Evolutionary conservation across 1,140 invertebrate species (phyloP).

Genomic region (Trichonephila inaurata): DNA sequence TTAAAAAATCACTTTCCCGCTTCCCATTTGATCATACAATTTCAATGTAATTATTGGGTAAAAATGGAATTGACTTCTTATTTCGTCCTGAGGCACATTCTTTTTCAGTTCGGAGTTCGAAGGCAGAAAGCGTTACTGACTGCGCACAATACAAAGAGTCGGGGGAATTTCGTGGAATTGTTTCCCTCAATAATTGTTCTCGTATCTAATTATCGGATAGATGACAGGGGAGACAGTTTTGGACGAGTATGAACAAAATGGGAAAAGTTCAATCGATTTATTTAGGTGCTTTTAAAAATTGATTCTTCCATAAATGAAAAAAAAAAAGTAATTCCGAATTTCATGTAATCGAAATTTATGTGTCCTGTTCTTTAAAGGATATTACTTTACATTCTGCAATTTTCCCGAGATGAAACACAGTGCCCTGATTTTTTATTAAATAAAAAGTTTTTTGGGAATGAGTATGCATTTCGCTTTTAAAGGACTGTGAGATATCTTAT

Average conservation of each 20-base stretch:
- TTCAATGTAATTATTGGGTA: conserved; percentile 69
- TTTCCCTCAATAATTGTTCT: conserved; percentile 57
- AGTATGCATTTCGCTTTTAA: too few relatives aligned
- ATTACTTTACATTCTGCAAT: not conserved
- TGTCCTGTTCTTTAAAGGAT: not conserved
- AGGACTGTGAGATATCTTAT: too few relatives aligned
- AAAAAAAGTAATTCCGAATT: not conserved
- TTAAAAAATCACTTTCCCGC: conserved; percentile 51
- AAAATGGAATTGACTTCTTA: conserved; percentile 72
- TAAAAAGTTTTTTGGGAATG: not conserved
- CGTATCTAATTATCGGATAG: conserved; percentile 55
- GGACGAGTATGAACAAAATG: not conserved
- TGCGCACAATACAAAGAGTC: not conserved
- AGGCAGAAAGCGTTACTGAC: not conserved
- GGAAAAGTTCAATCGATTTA: not conserved
- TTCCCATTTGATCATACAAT: conserved; percentile 48
- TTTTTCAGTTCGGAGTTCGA: not conserved
- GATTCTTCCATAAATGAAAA: not conserved
- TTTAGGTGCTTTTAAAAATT: conserved; percentile 21
- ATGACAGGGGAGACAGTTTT: not conserved
- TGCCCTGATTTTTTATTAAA: not conserved
- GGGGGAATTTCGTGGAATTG: conserved; percentile 44
- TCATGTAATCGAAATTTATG: not conserved
- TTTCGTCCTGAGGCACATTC: conserved; percentile 43
- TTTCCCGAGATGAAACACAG: not conserved